Base-by-base conservation (phyloP, 2,113 vertebrate species). In the Rhinolophus ferrumequinum region DNA sequence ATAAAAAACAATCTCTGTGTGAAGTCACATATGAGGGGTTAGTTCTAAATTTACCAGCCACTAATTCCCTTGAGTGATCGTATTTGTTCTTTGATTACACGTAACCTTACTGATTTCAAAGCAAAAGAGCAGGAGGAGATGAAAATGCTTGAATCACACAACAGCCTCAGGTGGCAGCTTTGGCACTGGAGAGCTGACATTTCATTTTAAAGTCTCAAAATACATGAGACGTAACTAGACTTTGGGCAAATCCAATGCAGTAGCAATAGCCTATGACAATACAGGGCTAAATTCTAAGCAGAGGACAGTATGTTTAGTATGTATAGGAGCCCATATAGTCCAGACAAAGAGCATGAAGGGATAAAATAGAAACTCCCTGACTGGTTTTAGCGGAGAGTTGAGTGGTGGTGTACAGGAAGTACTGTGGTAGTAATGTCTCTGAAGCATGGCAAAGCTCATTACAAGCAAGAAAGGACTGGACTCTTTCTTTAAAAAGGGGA, bases 21-120 rank as follows among this genome's bases (percentile, higher is more conserved):
- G 97, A 97, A 97, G 93, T 94, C 82, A 0, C 93, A 86, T 95
- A 77, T 66, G 56, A 96, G 60, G 86, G 73, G 58, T 94, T 95
- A 91, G 93, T 91, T 97, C 95, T 98, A 97, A 97, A 97, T 98
- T 97, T 97, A 92, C 93, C 96, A 94, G 58, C 73, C 75, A 76
- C 95, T 97, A 97, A 97, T 97, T 97, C 96, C 94, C 96, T 97
- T 97, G 96, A 97, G 93, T 70, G 83, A 86, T 96, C 93, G 50
- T 93, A 97, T 96, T 97, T 97, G 44, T 95, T 96, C 94, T 97
- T 97, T 97, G 97, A 97, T 98, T 98, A 97, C 88, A 91, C 58
- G 88, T 94, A 96, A 96, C 93, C 95, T 96, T 91, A 94, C 95
- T 94, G 97, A 97, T 95, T 97, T 98, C 97, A 98, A 98, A 97